phyloP scores from a whole-genome alignment of 1,140 invertebrate genomes.

The Globodera rostochiensis region DNA sequence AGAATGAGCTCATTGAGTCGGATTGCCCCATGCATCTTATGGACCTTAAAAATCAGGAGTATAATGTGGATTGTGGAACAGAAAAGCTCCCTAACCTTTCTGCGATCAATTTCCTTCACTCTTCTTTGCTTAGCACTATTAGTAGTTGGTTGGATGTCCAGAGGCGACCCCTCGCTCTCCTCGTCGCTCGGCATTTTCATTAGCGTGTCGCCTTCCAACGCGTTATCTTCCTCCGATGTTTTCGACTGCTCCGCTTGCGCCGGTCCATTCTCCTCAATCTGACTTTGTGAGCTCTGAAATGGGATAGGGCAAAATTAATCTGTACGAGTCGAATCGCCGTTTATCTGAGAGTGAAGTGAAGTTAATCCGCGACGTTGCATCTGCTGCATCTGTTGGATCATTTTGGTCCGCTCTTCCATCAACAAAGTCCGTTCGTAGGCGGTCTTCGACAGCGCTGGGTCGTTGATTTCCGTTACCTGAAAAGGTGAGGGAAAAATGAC shows the following conservation, averaged over 20 bases:
- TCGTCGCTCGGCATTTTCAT: background rate
- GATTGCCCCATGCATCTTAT: slow-evolving; percentile 94
- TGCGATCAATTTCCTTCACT: slow-evolving; percentile 40
- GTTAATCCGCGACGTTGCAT: slow-evolving; percentile 68
- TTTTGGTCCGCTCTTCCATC: slow-evolving; percentile 98
- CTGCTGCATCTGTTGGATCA: slow-evolving; percentile 71
- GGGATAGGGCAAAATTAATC: background rate
- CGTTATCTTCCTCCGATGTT: background rate
- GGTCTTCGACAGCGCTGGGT: slow-evolving; percentile 95
- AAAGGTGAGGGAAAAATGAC: too few relatives aligned
- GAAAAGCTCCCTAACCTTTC: slow-evolving; percentile 37
- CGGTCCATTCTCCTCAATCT: background rate
- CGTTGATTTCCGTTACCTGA: slow-evolving; percentile 66
- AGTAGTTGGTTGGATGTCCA: background rate
- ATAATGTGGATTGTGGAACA: background rate
- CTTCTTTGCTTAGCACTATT: background rate
- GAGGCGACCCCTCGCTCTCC: background rate
- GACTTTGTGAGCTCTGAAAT: background rate
- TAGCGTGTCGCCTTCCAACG: background rate
- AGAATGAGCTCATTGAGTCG: slow-evolving; percentile 96
- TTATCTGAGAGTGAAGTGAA: slow-evolving; percentile 15
- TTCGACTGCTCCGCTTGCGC: background rate
- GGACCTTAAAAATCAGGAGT: slow-evolving; percentile 38
- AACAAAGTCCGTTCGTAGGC: slow-evolving; percentile 96
- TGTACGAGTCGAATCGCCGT: background rate